A percentile compares a stretch with the other conserved stretches of the same genome.
These are phyloP conservation scores for Petaurus breviceps DNA, from an alignment of 2,113 vertebrate genomes.

Conservation along the genomic window DNA sequence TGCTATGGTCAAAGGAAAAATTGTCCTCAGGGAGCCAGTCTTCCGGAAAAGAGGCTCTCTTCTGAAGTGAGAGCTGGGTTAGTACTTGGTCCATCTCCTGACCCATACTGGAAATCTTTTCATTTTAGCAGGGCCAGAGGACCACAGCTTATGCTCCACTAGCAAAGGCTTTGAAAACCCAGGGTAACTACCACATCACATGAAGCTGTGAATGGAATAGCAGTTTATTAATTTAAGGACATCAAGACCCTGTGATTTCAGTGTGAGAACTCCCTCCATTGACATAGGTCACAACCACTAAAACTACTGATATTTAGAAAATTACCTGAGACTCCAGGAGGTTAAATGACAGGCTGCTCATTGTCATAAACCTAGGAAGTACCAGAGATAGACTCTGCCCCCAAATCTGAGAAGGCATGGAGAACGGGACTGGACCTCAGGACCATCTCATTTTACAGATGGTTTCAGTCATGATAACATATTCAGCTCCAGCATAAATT, in stretches of 20 bases:
- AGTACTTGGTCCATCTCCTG: not conserved
- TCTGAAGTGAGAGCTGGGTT: not conserved
- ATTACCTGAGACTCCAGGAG: not conserved
- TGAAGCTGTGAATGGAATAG: not conserved
- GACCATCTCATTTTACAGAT: not conserved
- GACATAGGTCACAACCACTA: not conserved
- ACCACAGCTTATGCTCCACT: not conserved
- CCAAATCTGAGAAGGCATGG: not conserved
- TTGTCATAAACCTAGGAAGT: not conserved
- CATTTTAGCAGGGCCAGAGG: not conserved
- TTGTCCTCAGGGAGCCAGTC: not conserved
- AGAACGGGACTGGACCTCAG: not conserved
- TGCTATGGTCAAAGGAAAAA: not conserved
- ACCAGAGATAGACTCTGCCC: not conserved
- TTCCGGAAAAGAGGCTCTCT: not conserved
- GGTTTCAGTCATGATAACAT: not conserved
- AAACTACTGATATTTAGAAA: not conserved
- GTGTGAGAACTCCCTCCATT: not conserved
- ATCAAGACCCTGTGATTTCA: not conserved
- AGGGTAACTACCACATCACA: not conserved
- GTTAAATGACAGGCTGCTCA: not conserved
- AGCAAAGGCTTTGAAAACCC: not conserved
- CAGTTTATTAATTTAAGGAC: not conserved
- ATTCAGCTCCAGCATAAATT: conserved; percentile 14
- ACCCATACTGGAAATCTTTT: not conserved